Base-by-base conservation (phyloP, 53 echinoderm and acorn worm species). In the Patiria pectinifera region DNA sequence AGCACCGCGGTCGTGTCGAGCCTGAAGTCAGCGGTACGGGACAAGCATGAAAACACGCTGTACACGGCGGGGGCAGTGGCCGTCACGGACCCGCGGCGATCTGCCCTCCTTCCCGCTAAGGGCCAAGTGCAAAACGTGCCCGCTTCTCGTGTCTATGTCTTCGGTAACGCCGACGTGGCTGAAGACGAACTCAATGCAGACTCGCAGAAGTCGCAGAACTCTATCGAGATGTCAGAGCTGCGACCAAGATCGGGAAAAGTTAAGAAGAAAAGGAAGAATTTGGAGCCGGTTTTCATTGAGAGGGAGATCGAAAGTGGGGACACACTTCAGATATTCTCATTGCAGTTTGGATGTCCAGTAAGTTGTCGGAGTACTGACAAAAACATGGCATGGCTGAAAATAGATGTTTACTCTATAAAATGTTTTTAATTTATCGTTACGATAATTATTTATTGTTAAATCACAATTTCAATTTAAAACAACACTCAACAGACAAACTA, bases 51-150 rank as follows among this genome's bases (percentile, higher is more conserved):
- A 45, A 78, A 35, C 88, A 60, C 87, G 61, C 77, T 11, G 12
- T 88, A 88, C 90, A 46, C 90, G 1, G 66, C 90, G 47, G 90
- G 75, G 0, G 66, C 69, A 2, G 90, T 78, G 60, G 79, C 89
- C 11, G 61, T 62, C 60, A 26, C 77, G 3, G 59, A 49, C 78
- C 45, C 62, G 45, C 59, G 45, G 74, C 76, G 83, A 89, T 79
- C 87, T 71, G 87, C 92, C 79, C 78, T 91, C 62, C 89, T 95
- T 45, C 86, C 89, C 19, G 59, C 45, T 19, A n/a, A 82, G 45
- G 98, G 98, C 69, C 92, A 96, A 88, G 93, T 98, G 69, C 98
- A 98, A 85, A 98, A 98, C 80, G 94, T 91, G 61, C 92, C 93
- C 81, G 96, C 87, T 44, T 93, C 96, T 35, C 91, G 89, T 25